Evolutionary conservation across 1,140 invertebrate genomes (phyloP), one percentile per base, ranked within the genome.

Genomic region (Meteorus sp.): DNA sequence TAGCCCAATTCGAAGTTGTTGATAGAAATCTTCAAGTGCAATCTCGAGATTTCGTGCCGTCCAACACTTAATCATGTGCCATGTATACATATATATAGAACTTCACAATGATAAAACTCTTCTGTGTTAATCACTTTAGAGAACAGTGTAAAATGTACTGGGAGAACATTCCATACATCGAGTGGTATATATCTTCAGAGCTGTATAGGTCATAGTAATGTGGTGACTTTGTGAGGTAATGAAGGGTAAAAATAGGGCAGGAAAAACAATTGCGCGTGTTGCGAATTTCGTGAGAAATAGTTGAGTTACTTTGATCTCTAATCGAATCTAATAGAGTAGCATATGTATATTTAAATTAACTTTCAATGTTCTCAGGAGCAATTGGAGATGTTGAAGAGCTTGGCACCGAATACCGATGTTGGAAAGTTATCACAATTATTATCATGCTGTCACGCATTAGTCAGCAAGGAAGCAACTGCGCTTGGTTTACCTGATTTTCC

Each of bases 401-500:
- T 82, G 17, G 84, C 84, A 4, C 85, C 89, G 0, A 72, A 80
- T n/a, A 84, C 82, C 9, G 78, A 85, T 37, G 41, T 62, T 1
- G 77, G 73, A 0, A 85, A 85, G 72, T 59, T 93, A 8, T 86
- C 88, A 61, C 83, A 87, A 69, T 69, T 97, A 2, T 68, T 95
- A 6, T 92, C 90, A 68, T 80, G 93, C 83, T 73, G 87, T 80
- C 82, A 84, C 60, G 89, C 92, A 3, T 83, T 97, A 29, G 76
- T 89, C 43, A 88, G 89, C 1, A 83, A 84, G 70, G 84, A 94
- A 80, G 84, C 85, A 58, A 68, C 83, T 67, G 73, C 83, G 69
- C 72, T 94, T 22, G 88, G 86, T 48, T 76, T 98, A 33, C 93
- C 94, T 0, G 93, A 97, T 79, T 97, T 98, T 77, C 95, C 96